phyloP scores from a whole-genome alignment of 1,140 invertebrate genomes.

The Aleiodes sp. region DNA sequence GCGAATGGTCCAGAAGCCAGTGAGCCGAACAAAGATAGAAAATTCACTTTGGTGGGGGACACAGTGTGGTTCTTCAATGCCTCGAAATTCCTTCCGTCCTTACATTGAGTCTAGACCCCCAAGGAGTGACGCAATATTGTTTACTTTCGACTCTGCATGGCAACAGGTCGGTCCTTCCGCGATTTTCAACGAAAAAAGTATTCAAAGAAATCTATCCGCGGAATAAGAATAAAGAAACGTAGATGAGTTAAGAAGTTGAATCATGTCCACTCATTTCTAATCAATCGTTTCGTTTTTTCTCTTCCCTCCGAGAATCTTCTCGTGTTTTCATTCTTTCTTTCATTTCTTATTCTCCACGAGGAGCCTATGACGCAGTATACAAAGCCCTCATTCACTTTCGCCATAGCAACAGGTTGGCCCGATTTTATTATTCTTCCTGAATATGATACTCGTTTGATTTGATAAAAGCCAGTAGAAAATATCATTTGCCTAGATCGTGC shows the following conservation, averaged over 20 bases:
- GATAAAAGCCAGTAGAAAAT: no score
- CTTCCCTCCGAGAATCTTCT: no score
- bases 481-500: neutral
- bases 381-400: neutral
- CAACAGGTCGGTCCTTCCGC: constrained; percentile 12
- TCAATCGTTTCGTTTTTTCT: constrained; percentile 3
- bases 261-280: no score
- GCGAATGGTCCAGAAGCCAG: neutral
- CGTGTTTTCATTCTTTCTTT: neutral
- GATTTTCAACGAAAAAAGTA: neutral
- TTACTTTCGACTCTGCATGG: constrained; percentile 13
- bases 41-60: neutral
- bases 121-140: constrained; percentile 6
- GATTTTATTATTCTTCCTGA: no score
- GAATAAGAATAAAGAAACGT: neutral
- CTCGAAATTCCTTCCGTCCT: neutral
- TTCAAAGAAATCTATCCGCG: no score
- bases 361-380: neutral
- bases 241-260: neutral
- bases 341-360: neutral
- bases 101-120: neutral
- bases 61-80: neutral
- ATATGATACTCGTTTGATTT: no score
- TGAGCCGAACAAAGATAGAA: no score
- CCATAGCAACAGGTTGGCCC: neutral